These are phyloP conservation scores for Sinocyclocheilus anshuiensis DNA, from an alignment of 2,113 vertebrate genomes.

Conservation along the genomic window DNA sequence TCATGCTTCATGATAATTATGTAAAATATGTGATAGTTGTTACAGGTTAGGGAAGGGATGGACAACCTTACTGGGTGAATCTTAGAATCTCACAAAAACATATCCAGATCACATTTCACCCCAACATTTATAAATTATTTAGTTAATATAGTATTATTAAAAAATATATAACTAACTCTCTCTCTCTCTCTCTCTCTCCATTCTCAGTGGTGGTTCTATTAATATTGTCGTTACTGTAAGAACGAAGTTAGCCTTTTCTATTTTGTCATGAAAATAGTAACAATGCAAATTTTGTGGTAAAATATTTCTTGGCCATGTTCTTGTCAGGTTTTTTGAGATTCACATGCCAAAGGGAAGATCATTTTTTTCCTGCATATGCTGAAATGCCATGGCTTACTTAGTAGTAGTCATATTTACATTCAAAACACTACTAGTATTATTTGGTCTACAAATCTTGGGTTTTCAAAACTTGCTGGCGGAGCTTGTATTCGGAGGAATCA, in stretches of 20 bases:
- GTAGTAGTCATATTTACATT: not conserved
- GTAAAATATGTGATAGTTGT: not conserved
- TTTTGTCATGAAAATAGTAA: not conserved
- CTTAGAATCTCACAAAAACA: not conserved
- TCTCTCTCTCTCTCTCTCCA: not conserved
- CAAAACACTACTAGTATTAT: not conserved
- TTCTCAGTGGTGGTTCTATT: not conserved
- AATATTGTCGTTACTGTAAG: not conserved
- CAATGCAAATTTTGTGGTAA: not conserved
- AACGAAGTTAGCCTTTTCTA: not conserved
- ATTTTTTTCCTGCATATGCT: not conserved
- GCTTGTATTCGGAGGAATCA: not conserved
- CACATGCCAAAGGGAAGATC: not conserved
- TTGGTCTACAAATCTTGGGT: not conserved
- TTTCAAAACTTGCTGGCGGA: not conserved
- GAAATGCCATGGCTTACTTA: not conserved
- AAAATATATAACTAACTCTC: too few species aligned
- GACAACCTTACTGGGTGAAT: not conserved
- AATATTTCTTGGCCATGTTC: not conserved
- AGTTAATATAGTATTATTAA: too few species aligned
- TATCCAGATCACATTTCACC: not conserved
- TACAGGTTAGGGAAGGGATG: not conserved
- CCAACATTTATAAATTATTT: too few species aligned
- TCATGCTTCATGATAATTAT: not conserved
- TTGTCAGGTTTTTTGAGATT: constrained; percentile 1